Evolutionary conservation across 1,140 invertebrate species (phyloP), one percentile per base, ranked within the genome.

Genomic region (Drosophila albomicans): DNA sequence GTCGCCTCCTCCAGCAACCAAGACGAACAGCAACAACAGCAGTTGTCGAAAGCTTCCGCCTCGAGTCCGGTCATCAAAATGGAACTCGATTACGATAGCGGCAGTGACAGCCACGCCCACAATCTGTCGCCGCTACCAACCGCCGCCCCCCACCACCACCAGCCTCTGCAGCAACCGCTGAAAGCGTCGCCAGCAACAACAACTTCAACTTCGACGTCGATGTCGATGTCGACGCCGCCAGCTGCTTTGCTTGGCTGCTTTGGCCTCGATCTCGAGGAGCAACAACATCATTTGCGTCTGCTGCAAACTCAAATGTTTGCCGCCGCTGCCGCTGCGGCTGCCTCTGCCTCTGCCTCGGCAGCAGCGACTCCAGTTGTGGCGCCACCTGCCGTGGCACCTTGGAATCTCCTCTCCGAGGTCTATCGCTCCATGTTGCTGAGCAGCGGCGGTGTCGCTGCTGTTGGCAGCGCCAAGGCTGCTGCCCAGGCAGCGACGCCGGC

Each of bases 221-320:
- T 11, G 15, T 4, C 45, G 35, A 7, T 8, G 7, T 38, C 35
- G 35, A 58, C 75, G 10, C 61, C 68, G 64, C 64, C 81, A 8
- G 41, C 62, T 73, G 35, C 35, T 25, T 25, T 38, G 35, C 35
- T 38, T 10, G 35, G 35, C 35, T 38, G 35, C 16, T 71, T 75
- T 20, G 71, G 58, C 51, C 30, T 79, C 58, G 73, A 85, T 16
- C 46, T 79, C 1, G 81, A 91, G 51, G 81, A 91, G 59, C 84
- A 88, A 57, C 84, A 88, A 7, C 84, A 89, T 30, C 72, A 89
- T n/a, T 30, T 91, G 6, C 78, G 82, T 5, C 41, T 92, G 41
- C 58, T 92, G 61, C 91, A 91, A 48, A 91, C 86, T n/a, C 91
- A 92, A 56, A 92, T 92, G 91, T 91, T 92, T 41, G 91, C 91